Evolutionary conservation across 2,113 vertebrate species (phyloP).

Genomic region (Acanthochromis polyacanthus): DNA sequence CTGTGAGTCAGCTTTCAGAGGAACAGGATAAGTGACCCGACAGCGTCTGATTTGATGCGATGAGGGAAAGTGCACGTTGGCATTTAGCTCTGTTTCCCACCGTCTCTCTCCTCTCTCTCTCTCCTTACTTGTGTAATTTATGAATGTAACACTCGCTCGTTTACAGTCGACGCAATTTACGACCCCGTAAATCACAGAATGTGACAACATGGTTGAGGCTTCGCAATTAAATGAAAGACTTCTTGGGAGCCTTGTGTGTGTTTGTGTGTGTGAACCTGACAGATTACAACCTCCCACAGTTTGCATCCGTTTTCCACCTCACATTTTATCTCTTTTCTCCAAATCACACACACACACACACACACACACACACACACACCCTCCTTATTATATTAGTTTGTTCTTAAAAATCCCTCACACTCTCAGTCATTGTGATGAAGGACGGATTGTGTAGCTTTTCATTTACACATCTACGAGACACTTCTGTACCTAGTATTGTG

Average conservation of each 20-base stretch:
- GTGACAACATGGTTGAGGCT: conserved; percentile 18
- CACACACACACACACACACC: too few species aligned
- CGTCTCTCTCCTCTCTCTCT: neutral
- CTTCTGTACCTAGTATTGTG: too few species aligned
- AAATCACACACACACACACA: too few species aligned
- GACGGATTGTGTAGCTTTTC: too few species aligned
- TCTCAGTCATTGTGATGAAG: too few species aligned
- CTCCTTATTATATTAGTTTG: too few species aligned
- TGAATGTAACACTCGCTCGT: conserved; percentile 28
- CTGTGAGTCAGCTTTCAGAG: conserved; percentile 49
- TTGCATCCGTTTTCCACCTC: neutral
- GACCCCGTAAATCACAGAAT: conserved; percentile 33
- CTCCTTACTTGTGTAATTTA: conserved; percentile 37
- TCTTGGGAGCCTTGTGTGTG: neutral
- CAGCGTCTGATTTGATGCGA: neutral
- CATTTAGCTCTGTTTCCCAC: conserved; percentile 33
- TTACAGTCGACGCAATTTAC: conserved; percentile 35
- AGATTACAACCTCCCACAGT: conserved; percentile 27
- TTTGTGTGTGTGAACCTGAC: conserved; percentile 20
- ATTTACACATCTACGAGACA: too few species aligned
- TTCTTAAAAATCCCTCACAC: too few species aligned
- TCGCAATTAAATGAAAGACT: conserved; percentile 28
- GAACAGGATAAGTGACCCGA: conserved; percentile 36
- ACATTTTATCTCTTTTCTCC: neutral
- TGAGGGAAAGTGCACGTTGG: conserved; percentile 8